A percentile compares a stretch with the other conserved stretches of the same genome.
These are phyloP conservation scores for Cheilosia vernalis DNA, from an alignment of 2,888 invertebrate genomes.

Conservation along the genomic window DNA sequence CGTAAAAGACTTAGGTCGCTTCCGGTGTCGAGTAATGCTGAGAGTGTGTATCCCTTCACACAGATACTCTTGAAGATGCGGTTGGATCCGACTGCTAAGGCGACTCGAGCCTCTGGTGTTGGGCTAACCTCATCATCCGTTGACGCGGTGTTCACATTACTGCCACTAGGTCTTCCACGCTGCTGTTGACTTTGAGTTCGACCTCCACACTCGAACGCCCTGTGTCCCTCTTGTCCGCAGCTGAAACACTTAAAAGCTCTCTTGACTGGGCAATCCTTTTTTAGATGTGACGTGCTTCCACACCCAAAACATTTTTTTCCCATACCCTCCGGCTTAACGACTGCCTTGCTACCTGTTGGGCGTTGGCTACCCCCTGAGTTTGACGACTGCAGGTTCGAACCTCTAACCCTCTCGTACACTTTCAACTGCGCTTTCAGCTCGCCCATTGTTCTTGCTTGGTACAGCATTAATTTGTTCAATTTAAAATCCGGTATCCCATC, in stretches of 20 bases:
- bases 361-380: neutral
- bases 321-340: neutral
- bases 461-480: neutral
- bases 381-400: neutral
- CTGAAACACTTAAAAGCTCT: neutral
- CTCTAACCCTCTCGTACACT: constrained; percentile 24
- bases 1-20: too few relatives aligned
- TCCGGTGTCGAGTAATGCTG: too few relatives aligned
- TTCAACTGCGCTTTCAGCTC: constrained; percentile 23
- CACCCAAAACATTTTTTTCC: constrained; percentile 4
- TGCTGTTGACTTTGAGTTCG: neutral
- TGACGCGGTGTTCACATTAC: neutral
- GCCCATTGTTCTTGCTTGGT: constrained; percentile 9
- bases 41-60: too few relatives aligned
- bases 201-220: neutral
- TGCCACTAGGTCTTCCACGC: neutral
- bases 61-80: too few relatives aligned
- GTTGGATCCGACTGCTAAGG: neutral
- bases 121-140: constrained; percentile 6
- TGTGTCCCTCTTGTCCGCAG: constrained; percentile 6
- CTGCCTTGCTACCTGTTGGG: neutral
- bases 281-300: neutral
- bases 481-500: constrained; percentile 37
- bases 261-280: neutral
- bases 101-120: constrained; percentile 9